Percentiles rank a stretch among this genome's conserved stretches.
Evolutionary conservation across 2,797 vertebrate species (phyloP).

Genomic region (Coregonus ussuriensis): DNA sequence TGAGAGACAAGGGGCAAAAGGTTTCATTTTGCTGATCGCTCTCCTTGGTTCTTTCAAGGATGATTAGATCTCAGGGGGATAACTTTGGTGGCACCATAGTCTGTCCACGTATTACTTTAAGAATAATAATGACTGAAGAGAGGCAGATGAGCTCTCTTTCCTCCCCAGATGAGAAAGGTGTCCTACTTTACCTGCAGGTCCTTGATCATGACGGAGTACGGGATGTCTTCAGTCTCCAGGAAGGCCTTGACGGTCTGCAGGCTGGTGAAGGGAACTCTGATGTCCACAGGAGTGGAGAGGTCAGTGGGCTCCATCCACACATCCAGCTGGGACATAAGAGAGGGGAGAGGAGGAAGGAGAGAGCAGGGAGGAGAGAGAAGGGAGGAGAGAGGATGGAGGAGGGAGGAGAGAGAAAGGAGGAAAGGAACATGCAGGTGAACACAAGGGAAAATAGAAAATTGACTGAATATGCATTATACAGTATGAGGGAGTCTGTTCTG

Average conservation of each 20-base stretch:
- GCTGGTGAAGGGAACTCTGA: conserved; percentile 82
- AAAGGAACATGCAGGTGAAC: not conserved
- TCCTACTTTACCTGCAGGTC: conserved; percentile 83
- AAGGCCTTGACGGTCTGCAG: conserved; percentile 81
- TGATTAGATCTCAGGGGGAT: not conserved
- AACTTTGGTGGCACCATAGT: not conserved
- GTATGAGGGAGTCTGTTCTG: not conserved
- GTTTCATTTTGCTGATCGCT: not conserved
- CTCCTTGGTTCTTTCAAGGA: not conserved
- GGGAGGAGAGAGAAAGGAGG: not conserved
- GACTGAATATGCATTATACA: not conserved
- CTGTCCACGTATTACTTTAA: not conserved
- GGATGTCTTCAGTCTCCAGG: conserved; percentile 75
- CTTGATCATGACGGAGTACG: conserved; percentile 84
- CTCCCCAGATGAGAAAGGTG: not conserved
- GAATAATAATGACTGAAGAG: not conserved
- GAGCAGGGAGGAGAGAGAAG: not conserved
- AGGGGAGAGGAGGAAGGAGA: not conserved
- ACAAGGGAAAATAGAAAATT: not conserved
- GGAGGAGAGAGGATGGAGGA: too few species aligned
- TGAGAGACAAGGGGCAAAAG: conserved; percentile 38
- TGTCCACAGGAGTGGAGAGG: conserved; percentile 71
- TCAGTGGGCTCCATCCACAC: conserved; percentile 80
- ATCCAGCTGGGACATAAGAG: not conserved
- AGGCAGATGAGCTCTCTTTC: not conserved